These are phyloP conservation scores for Sebastes steindachneri DNA, from an alignment of 2,797 vertebrate genomes.

Conservation along the genomic window DNA sequence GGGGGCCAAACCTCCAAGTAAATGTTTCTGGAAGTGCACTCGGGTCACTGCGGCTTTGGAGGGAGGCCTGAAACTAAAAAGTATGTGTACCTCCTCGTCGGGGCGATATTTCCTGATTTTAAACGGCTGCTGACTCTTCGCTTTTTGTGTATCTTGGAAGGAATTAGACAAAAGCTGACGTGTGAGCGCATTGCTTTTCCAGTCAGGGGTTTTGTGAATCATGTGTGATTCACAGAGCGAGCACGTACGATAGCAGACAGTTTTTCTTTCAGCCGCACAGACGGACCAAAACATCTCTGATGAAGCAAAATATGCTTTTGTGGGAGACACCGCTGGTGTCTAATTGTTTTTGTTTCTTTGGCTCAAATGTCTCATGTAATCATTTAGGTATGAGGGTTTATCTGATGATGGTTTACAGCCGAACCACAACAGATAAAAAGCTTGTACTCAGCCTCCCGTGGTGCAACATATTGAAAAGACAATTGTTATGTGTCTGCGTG, in stretches of 20 bases:
- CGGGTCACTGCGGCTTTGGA: constrained; percentile 67
- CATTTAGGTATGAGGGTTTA: constrained; percentile 30
- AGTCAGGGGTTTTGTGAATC: constrained; percentile 36
- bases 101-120: constrained; percentile 30
- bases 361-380: constrained; percentile 27
- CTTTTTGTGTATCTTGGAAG: constrained; percentile 62
- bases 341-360: constrained; percentile 30
- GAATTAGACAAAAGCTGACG: constrained; percentile 26
- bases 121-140: constrained; percentile 52
- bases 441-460: not conserved
- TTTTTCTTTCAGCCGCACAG: constrained; percentile 2
- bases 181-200: constrained; percentile 28
- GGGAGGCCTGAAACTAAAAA: constrained; percentile 29
- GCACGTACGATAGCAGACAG: not conserved
- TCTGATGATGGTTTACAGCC: constrained; percentile 16
- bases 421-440: constrained; percentile 18
- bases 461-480: not conserved
- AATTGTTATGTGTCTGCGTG: constrained; percentile 21
- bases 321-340: not conserved
- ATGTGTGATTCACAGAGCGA: constrained; percentile 20
- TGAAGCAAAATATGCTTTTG: constrained; percentile 10
- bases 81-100: constrained; percentile 30
- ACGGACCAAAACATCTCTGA: constrained; percentile 25
- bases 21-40: constrained; percentile 59
- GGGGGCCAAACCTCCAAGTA: constrained; percentile 41